These are phyloP conservation scores for Platalea minor DNA, from an alignment of 2,797 vertebrate genomes.

Conservation along the genomic window DNA sequence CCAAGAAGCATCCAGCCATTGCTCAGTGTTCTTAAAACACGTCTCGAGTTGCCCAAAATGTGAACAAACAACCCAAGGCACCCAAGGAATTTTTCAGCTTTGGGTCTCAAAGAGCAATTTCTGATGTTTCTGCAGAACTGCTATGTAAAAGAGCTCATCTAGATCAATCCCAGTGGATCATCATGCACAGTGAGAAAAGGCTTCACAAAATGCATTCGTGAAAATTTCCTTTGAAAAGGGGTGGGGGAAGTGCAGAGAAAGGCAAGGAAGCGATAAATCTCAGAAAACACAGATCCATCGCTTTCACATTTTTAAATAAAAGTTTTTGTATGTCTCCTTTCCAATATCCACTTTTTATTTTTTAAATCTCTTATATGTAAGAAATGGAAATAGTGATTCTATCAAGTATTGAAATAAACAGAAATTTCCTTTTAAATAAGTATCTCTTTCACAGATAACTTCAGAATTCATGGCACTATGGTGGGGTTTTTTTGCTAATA, in stretches of 20 bases:
- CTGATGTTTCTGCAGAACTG: not conserved
- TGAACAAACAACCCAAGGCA: not conserved
- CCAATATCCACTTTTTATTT: not conserved
- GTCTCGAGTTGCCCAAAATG: not conserved
- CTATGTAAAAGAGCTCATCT: not conserved
- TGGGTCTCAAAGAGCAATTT: not conserved
- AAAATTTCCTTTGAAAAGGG: not conserved
- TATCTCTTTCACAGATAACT: not conserved
- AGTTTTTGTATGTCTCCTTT: not conserved
- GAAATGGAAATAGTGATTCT: not conserved
- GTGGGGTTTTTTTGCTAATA: not conserved
- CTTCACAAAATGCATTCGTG: not conserved
- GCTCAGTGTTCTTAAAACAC: not conserved
- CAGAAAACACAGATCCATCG: not conserved
- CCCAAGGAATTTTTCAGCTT: not conserved
- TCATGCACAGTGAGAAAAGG: rapidly evolving
- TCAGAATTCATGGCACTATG: not conserved
- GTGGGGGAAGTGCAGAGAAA: not conserved
- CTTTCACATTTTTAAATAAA: not conserved
- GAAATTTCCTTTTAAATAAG: not conserved
- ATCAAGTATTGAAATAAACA: not conserved
- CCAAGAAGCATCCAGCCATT: not conserved
- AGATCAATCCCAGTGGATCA: not conserved
- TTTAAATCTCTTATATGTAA: not conserved
- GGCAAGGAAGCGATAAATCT: not conserved